Evolutionary conservation across 2,113 vertebrate species (phyloP), one percentile per base, ranked within the genome.

Genomic region (Pagrus major): DNA sequence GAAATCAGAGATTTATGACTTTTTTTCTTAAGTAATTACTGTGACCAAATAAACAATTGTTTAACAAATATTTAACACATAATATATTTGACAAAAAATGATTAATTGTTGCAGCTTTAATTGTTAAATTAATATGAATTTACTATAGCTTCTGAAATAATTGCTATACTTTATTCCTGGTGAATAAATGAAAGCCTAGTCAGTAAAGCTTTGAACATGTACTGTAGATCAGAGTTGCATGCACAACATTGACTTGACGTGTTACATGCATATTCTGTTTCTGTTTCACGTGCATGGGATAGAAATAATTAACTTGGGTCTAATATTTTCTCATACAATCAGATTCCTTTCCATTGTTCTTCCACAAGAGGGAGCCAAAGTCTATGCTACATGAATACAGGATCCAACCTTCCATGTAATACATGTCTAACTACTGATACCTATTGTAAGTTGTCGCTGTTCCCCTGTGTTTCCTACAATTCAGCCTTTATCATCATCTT

Each of bases 311-410:
- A 11, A 59, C 11, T 52, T 51, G 12, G 5, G 33, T 18, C 23
- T 4, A 4, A 41, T 16, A 37, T n/a, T 21, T 41, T 20, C 12
- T 23, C 64, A 51, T 25, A 52, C 6, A 4, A 11, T 60, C 3
- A 31, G 25, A 25, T 11, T 51, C 21, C 2, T 3, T 47, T 60
- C 0, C 29, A 39, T 14, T 2, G 0, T 42, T 78, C 2, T 3
- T 52, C 85, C 89, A 92, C 86, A 69, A 12, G 89, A 80, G 76
- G 87, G 87, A 16, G 87, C 76, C 71, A 89, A 46, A 67, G 69
- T 52, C 21, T 71, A 27, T 31, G 16, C 20, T 16, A 47, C 23
- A 21, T 21, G 3, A 59, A n/a, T 1, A 71, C 39, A 76, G 51
- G n/a, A 6, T 16, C 25, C 14, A 46, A 5, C 8, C 41, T 35